phyloP scores from a whole-genome alignment of 2,113 vertebrate species.

The Chaetodon auriga region DNA sequence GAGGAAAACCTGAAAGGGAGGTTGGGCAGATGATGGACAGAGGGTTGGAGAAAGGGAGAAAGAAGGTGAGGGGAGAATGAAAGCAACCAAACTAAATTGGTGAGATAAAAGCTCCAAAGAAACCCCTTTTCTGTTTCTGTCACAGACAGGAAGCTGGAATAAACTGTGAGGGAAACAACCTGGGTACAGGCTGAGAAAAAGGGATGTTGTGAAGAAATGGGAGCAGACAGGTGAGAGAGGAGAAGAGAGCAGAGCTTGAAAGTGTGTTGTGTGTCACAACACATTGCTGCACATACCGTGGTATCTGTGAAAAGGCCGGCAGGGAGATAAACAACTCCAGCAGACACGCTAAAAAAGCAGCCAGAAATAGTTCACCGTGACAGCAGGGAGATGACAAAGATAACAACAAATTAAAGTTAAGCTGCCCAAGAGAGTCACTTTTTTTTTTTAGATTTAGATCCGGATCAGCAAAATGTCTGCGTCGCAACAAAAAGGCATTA shows the following conservation, averaged over 20 bases:
- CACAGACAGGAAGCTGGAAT: slow-evolving; percentile 27
- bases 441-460: not conserved
- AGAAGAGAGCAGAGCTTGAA: slow-evolving; percentile 30
- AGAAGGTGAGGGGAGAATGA: slow-evolving; percentile 12
- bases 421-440: not conserved
- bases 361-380: slow-evolving; percentile 38
- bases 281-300: slow-evolving; percentile 19
- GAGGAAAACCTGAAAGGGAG: slow-evolving; percentile 27
- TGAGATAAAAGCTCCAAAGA: slow-evolving; percentile 27
- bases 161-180: slow-evolving; percentile 7
- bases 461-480: slow-evolving; percentile 1
- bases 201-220: slow-evolving; percentile 26
- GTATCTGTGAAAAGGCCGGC: slow-evolving; percentile 49
- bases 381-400: slow-evolving; percentile 19
- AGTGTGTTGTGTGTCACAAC: slow-evolving; percentile 49
- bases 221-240: slow-evolving; percentile 53
- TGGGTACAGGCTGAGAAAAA: slow-evolving; percentile 19
- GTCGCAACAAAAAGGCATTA: not conserved
- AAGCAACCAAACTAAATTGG: slow-evolving; percentile 28
- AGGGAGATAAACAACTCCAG: slow-evolving; percentile 40
- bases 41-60: slow-evolving; percentile 23
- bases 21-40: slow-evolving; percentile 44
- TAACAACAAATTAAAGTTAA: slow-evolving; percentile 12
- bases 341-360: slow-evolving; percentile 12
- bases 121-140: slow-evolving; percentile 12